These are phyloP conservation scores for Sesamia nonagrioides DNA, from an alignment of 1,140 invertebrate genomes.

Conservation along the genomic window DNA sequence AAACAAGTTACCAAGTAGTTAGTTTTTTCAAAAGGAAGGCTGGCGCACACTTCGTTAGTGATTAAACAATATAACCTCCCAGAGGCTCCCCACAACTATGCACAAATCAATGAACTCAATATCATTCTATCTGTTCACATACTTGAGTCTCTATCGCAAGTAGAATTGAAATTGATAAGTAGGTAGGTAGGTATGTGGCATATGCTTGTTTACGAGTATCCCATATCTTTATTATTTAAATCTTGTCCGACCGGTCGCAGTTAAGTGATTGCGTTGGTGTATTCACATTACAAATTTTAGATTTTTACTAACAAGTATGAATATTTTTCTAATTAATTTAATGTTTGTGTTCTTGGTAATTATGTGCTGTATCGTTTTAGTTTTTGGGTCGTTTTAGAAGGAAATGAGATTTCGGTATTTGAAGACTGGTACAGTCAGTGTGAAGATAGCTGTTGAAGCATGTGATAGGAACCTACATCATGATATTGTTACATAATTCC, in stretches of 20 bases:
- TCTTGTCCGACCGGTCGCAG: slow-evolving; percentile 71
- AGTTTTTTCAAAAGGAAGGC: no score
- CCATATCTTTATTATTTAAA: slow-evolving; percentile 84
- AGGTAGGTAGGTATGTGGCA: slow-evolving; percentile 82
- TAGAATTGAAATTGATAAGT: slow-evolving; percentile 74
- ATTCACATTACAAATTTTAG: slow-evolving; percentile 52
- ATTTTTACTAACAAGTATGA: slow-evolving; percentile 7
- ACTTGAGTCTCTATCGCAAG: slow-evolving; percentile 65
- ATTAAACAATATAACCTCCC: slow-evolving; percentile 10
- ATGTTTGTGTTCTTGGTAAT: slow-evolving; percentile 38
- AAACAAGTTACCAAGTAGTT: no score
- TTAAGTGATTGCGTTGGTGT: slow-evolving; percentile 78
- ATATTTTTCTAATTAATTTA: slow-evolving; percentile 56
- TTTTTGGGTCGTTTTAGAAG: slow-evolving; percentile 1
- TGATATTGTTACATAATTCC: no score
- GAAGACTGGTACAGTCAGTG: no score
- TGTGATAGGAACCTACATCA: no score
- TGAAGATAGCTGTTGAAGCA: no score
- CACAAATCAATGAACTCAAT: slow-evolving; percentile 29
- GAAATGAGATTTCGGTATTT: not conserved
- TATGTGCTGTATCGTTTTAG: not conserved
- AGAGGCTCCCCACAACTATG: slow-evolving; percentile 46
- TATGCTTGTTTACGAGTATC: slow-evolving; percentile 80
- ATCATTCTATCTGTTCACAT: slow-evolving; percentile 5
- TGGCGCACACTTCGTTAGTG: not conserved